Base-by-base conservation (phyloP, 2,113 vertebrate genomes). In the Bufo gargarizans region DNA sequence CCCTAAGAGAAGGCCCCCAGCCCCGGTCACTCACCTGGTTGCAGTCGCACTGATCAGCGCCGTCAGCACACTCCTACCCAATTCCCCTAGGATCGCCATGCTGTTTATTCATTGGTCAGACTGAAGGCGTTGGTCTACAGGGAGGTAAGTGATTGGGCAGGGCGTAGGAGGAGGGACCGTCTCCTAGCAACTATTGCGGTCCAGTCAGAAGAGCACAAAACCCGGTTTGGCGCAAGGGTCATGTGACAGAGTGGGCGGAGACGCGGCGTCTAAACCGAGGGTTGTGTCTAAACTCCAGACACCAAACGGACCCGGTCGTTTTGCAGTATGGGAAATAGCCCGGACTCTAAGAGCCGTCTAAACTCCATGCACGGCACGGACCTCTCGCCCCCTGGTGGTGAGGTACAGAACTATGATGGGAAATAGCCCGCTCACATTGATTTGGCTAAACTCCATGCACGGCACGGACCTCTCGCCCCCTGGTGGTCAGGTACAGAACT, bases 71-170 rank as follows among this genome's bases (percentile, higher is more conserved):
- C 72, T 43, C 3, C 11, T 3, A n/a, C 1, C 6, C 5, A 33
- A 43, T 5, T 72, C 14, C 4, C 5, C 69, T 16, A 17, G 9
- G 14, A 7, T 7, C 2, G 14, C 49, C 6, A 6, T 43, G 55
- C 11, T 7, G 12, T 16, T 0, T 6, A 17, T 13, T 47, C 43
- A 85, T 74, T 85, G 83, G 83, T 56, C 50, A 45, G 1, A 17
- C 4, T 16, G 83, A 43, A 85, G 83, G 83, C 83, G 65, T 67
- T 74, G 83, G 83, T 72, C n/a, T 8, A 19, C 4, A 58, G 14
- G 7, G 11, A 4, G 7, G 0, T 10, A 2, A 0, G 19, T 85
- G 83, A 85, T 72, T 85, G 83, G 67, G 13, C 4, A 58, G 3
- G 43, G 43, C 0, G 3, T 7, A 13, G n/a, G 12, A 55, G 47